Evolutionary conservation across 2,113 vertebrate species (phyloP).

Genomic region (Pomatostomus ruficeps): DNA sequence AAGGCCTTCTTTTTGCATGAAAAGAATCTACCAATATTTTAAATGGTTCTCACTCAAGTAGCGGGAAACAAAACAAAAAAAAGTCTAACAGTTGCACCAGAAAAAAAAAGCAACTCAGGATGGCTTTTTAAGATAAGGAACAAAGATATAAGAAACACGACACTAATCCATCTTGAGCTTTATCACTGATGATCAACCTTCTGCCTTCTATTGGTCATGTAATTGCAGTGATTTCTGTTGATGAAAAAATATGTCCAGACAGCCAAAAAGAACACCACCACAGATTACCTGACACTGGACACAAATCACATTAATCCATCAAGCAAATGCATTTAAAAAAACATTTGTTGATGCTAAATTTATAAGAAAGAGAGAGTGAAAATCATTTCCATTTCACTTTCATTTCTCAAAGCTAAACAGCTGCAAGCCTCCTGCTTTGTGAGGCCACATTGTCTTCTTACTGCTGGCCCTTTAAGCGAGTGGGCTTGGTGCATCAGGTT

Average conservation of each 20-base stretch:
- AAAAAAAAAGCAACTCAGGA: conserved; percentile 72
- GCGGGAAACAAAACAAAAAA: conserved; percentile 33
- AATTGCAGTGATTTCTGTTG: conserved; percentile 86
- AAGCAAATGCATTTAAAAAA: conserved; percentile 8
- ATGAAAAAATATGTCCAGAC: conserved; percentile 79
- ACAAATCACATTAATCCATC: not conserved
- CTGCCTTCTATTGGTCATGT: conserved; percentile 69
- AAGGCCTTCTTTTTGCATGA: not conserved
- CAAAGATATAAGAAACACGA: conserved; percentile 75
- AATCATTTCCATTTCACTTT: conserved; percentile 15
- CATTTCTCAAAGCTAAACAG: conserved; percentile 15
- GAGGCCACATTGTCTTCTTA: conserved; percentile 57
- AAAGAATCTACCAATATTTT: not conserved
- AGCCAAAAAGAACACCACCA: conserved; percentile 73
- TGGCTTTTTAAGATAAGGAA: conserved; percentile 80
- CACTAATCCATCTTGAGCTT: conserved; percentile 69
- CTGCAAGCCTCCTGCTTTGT: conserved; percentile 16
- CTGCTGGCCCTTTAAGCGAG: conserved; percentile 60
- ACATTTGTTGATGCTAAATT: not conserved
- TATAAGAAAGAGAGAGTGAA: not conserved
- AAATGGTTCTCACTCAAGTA: not conserved
- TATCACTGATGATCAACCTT: conserved; percentile 65
- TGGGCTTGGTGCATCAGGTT: conserved; percentile 72
- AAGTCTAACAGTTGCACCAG: conserved; percentile 35
- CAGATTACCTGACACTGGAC: conserved; percentile 65